These are phyloP conservation scores for Sus scrofa DNA, from an alignment of 2,113 vertebrate species.

Conservation along the genomic window T2T-Sscrofa CM000813.6:91805501-91806000, in stretches of 20 bases:
- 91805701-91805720: neutral
- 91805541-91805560: slow-evolving; percentile 79
- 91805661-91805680: slow-evolving; percentile 64
- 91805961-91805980: neutral
- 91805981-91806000: neutral
- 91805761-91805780: neutral
- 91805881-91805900: neutral
- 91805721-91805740: neutral
- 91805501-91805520: neutral
- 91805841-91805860: neutral
- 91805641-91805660: slow-evolving; percentile 75
- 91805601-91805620: slow-evolving; percentile 72
- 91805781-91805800: neutral
- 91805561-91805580: slow-evolving; percentile 82
- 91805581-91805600: slow-evolving; percentile 83
- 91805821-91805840: neutral
- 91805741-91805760: neutral
- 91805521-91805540: slow-evolving; percentile 77
- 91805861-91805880: neutral
- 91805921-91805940: neutral
- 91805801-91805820: neutral
- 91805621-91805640: slow-evolving; percentile 67
- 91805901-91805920: neutral
- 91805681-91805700: neutral
- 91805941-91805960: neutral